Evolutionary conservation across 2,888 invertebrate species (phyloP).

Genomic region (Epistrophe grossulariae): DNA sequence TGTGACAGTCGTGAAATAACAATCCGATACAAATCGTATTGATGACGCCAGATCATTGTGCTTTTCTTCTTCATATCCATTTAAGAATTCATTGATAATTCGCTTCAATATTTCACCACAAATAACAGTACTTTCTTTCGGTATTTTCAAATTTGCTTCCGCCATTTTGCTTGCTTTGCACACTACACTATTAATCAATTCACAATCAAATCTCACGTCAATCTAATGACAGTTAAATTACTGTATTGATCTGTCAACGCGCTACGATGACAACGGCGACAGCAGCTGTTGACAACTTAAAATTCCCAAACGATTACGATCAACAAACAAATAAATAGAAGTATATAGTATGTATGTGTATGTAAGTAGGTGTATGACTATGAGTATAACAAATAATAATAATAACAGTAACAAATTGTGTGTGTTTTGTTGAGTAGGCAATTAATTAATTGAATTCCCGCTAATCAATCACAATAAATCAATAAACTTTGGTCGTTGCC

Average conservation of each 20-base stretch:
- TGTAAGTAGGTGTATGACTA: no score
- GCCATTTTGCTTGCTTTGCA: constrained; percentile 10
- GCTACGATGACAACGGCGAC: neutral
- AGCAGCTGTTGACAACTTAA: constrained; percentile 38
- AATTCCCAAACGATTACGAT: constrained; percentile 37
- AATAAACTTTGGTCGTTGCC: constrained; percentile 30
- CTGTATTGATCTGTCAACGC: constrained; percentile 35
- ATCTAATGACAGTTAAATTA: constrained; percentile 41
- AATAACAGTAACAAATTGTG: constrained; percentile 9
- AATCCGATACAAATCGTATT: constrained; percentile 49
- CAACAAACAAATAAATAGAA: neutral
- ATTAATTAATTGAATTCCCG: constrained; percentile 56
- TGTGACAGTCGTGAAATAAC: constrained; percentile 54
- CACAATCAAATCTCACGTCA: constrained; percentile 24
- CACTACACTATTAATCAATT: neutral
- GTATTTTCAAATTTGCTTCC: neutral
- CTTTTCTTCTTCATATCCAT: neutral
- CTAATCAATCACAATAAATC: constrained; percentile 67
- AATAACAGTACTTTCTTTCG: constrained; percentile 6
- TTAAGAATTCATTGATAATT: constrained; percentile 9
- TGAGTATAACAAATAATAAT: neutral
- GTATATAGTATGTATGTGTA: neutral
- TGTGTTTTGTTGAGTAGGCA: constrained; percentile 31
- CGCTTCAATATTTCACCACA: constrained; percentile 25
- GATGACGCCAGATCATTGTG: constrained; percentile 9